Conservation (phyloP, 2,888 invertebrate species). For the Pseudoips prasinana region DNA sequence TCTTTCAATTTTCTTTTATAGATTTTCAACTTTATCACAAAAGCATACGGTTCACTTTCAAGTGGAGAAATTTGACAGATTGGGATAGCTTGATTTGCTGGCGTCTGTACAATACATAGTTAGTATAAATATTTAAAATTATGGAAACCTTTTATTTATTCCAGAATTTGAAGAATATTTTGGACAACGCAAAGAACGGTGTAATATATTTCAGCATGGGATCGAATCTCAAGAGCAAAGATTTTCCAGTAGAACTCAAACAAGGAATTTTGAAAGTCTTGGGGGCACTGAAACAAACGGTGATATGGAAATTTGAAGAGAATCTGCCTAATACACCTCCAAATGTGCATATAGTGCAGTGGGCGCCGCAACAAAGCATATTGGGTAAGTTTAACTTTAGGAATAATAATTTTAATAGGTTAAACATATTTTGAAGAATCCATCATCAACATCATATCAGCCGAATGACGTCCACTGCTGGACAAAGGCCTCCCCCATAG, state of each 20-base stretch:
- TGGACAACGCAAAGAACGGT: constrained; percentile 53
- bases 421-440: too few species aligned
- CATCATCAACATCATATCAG: too few species aligned
- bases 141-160: constrained; percentile 5
- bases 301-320: constrained; percentile 71
- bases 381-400: constrained; percentile 40
- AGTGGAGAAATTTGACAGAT: too few species aligned
- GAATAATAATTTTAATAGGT: too few species aligned
- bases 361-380: constrained; percentile 56
- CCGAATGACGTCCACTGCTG: too few species aligned
- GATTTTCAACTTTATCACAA: too few species aligned
- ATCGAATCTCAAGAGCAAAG: constrained; percentile 47
- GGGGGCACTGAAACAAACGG: constrained; percentile 57
- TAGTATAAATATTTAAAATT: too few species aligned
- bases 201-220: constrained; percentile 67
- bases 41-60: too few species aligned
- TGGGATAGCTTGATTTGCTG: too few species aligned
- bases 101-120: too few species aligned
- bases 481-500: too few species aligned
- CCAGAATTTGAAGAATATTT: constrained; percentile 49
- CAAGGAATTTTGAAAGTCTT: constrained; percentile 50
- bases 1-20: too few species aligned
- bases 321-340: constrained; percentile 45
- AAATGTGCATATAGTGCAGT: constrained; percentile 63
- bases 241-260: constrained; percentile 41